Base-by-base conservation (phyloP, 2,888 invertebrate species). In the Trissolcus brochymenae region DNA sequence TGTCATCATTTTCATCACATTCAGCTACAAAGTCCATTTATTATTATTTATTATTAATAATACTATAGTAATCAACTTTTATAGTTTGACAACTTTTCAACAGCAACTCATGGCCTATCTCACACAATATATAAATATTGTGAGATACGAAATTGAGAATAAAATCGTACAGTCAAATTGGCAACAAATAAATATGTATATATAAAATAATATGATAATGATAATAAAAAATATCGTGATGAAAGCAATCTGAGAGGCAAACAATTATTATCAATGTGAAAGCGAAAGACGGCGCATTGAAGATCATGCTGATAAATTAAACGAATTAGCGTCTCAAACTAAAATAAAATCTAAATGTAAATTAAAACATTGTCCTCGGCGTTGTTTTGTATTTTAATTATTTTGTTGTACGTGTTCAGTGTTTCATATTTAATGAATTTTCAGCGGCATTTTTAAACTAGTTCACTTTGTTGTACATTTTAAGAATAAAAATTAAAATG, bases 381-480 rank as follows among this genome's bases (percentile, higher is more conserved):
- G 80, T 85, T 84, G 85, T 87, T 87, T 86, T 88, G 87, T 88
- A 89, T 87, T 87, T 88, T 86, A 35, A 35, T 35, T 35, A 35
- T 85, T 89, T 87, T 87, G 89, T 88, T 89, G 84, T 88, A 87
- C 84, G 87, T 87, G 87, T 88, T 35, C 88, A 88, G 87, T 89
- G 88, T 89, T 88, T 89, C 87, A 88, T 87, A 88, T 86, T 83
- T 83, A 83, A 84, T 35, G 35, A 35, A 83, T 83, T 84, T 84
- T 85, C 86, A 86, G 87, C 86, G 87, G 87, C 88, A 88, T 89
- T 89, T 35, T 89, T 87, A 87, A 82, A 86, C 84, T 87, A 87
- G 85, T 82, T 85, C 82, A 76, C 85, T 88, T 88, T 87, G 86
- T 88, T 89, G 87, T 88, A 87, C 87, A 86, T 87, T 86, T 86